A percentile compares a stretch with the other conserved stretches of the same genome.
phyloP scores from a whole-genome alignment of 1,140 invertebrate species.

The Acyrthosiphon pisum region DNA sequence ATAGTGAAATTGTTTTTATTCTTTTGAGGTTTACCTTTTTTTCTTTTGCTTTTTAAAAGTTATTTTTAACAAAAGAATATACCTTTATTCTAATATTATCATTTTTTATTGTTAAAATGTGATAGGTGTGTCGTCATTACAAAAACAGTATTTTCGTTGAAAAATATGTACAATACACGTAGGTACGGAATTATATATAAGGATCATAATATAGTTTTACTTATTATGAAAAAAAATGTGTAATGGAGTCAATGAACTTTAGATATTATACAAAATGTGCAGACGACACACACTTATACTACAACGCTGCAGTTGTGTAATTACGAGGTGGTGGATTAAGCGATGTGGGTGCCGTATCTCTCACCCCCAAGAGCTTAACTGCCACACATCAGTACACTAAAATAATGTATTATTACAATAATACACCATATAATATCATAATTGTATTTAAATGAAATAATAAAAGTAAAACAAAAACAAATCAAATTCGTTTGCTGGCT shows the following conservation, averaged over 20 bases:
- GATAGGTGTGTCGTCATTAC: not conserved
- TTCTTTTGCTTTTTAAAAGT: not conserved
- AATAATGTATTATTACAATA: not conserved
- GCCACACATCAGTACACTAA: not conserved
- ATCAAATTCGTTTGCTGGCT: too few relatives aligned
- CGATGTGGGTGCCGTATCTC: not conserved
- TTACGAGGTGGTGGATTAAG: not conserved
- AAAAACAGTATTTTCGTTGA: not conserved
- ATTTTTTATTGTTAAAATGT: not conserved
- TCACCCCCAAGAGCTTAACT: not conserved
- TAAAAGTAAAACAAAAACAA: not conserved
- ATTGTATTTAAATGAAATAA: not conserved
- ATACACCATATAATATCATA: not conserved
- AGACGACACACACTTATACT: not conserved
- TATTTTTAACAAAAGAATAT: not conserved
- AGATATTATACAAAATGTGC: not conserved
- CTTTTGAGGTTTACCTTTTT: constrained; percentile 1
- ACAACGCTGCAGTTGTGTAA: not conserved
- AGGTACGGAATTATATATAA: not conserved
- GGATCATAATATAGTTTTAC: not conserved
- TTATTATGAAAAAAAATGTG: not conserved
- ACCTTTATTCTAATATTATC: not conserved
- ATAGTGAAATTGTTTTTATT: constrained; percentile 13
- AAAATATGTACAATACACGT: not conserved
- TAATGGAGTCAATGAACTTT: not conserved